phyloP scores from a whole-genome alignment of 2,113 vertebrate genomes.

The Oreochromis spilurus region DNA sequence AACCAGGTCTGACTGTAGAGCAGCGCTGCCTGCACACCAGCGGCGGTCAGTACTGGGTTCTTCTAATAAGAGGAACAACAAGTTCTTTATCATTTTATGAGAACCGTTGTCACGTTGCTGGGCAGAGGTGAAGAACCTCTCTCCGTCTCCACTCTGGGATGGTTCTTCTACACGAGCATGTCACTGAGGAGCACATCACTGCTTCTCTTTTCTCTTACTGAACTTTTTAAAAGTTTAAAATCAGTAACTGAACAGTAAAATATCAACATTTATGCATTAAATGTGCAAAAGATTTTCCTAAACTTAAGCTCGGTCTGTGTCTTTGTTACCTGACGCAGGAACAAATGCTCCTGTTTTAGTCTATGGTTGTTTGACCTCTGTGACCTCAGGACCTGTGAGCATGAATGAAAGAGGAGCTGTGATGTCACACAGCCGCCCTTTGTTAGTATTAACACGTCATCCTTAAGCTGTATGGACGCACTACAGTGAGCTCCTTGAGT shows the following conservation, averaged over 20 bases:
- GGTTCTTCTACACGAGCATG: not conserved
- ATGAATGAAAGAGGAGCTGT: rapidly evolving
- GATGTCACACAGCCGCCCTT: not conserved
- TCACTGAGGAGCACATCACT: too few relatives aligned
- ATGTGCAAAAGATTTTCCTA: not conserved
- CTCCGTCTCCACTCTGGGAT: not conserved
- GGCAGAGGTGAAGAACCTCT: not conserved
- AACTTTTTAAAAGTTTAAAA: not conserved
- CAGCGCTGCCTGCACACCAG: not conserved
- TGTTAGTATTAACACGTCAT: not conserved
- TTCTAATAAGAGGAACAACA: not conserved
- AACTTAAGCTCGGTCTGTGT: rapidly evolving
- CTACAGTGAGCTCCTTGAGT: rapidly evolving
- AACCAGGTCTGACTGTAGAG: not conserved
- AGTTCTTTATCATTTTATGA: not conserved
- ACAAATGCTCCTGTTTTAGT: not conserved
- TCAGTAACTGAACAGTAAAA: not conserved
- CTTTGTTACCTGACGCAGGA: not conserved
- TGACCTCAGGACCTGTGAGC: not conserved
- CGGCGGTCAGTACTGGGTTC: rapidly evolving
- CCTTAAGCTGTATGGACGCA: not conserved
- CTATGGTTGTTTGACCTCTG: not conserved
- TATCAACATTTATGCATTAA: rapidly evolving
- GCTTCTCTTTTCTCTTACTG: not conserved
- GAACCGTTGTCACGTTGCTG: not conserved